Evolutionary conservation across 2,797 vertebrate species (phyloP).

Genomic region (Sibirionetta formosa): DNA sequence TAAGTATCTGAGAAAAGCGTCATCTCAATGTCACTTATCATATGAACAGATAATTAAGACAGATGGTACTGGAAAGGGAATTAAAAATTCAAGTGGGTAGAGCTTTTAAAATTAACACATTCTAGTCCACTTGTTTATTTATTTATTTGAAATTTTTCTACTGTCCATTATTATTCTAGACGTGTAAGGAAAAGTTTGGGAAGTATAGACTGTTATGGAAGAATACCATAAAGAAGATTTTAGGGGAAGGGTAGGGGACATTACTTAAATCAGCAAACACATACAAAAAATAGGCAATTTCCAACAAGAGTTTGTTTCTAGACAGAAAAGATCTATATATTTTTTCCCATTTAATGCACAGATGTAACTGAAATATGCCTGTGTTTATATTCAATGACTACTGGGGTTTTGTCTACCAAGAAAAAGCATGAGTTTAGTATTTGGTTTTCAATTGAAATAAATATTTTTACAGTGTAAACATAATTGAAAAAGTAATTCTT

Average conservation of each 20-base stretch:
- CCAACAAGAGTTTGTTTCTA: background rate
- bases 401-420: background rate
- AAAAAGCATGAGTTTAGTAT: background rate
- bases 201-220: background rate
- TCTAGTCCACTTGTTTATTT: background rate
- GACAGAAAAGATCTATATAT: background rate
- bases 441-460: background rate
- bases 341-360: background rate
- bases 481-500: background rate
- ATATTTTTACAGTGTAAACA: background rate
- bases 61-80: background rate
- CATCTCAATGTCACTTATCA: background rate
- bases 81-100: background rate
- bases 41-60: background rate
- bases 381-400: background rate
- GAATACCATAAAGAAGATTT: background rate
- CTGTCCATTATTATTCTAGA: background rate
- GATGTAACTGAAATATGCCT: background rate
- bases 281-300: background rate
- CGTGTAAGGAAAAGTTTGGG: background rate
- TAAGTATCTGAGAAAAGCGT: background rate
- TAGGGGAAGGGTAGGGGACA: fast-evolving
- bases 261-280: background rate
- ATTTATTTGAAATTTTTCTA: background rate
- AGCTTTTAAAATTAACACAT: background rate